Evolutionary conservation across 2,888 invertebrate species (phyloP).

Genomic region (Euplexia lucipara): DNA sequence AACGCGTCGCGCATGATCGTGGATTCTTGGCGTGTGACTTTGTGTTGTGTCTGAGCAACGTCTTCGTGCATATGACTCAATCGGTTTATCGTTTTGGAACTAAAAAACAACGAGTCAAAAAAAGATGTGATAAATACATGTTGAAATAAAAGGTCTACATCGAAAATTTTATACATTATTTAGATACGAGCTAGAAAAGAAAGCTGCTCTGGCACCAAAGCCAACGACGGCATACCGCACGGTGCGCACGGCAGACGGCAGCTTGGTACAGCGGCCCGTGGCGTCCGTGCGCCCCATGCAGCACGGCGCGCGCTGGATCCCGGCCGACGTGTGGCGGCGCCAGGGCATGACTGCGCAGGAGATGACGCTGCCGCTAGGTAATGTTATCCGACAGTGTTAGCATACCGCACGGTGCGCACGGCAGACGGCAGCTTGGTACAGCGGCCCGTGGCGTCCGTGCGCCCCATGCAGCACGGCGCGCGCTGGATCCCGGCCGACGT

Average conservation of each 20-base stretch:
- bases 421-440: constrained; percentile 92
- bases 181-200: constrained; percentile 98
- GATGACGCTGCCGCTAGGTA: constrained; percentile 97
- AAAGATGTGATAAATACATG: too few relatives aligned
- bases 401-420: constrained; percentile 92
- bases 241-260: constrained; percentile 92
- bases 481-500: constrained; percentile 97
- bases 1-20: too few relatives aligned
- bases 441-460: constrained; percentile 93
- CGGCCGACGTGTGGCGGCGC: constrained; percentile 97
- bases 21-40: too few relatives aligned
- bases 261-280: constrained; percentile 92
- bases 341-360: constrained; percentile 99
- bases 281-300: constrained; percentile 96
- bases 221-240: constrained; percentile 91
- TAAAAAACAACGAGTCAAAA: too few relatives aligned
- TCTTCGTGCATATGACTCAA: too few relatives aligned
- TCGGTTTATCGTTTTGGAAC: too few relatives aligned
- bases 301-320: constrained; percentile 94
- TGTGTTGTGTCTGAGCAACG: too few relatives aligned
- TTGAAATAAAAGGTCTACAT: too few relatives aligned
- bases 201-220: constrained; percentile 93
- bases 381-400: constrained; percentile 93
- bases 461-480: constrained; percentile 95
- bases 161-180: background rate